Evolutionary conservation across 2,797 vertebrate genomes (phyloP), one percentile per base, ranked within the genome.

Genomic region (Ptychobarbus kaznakovi): DNA sequence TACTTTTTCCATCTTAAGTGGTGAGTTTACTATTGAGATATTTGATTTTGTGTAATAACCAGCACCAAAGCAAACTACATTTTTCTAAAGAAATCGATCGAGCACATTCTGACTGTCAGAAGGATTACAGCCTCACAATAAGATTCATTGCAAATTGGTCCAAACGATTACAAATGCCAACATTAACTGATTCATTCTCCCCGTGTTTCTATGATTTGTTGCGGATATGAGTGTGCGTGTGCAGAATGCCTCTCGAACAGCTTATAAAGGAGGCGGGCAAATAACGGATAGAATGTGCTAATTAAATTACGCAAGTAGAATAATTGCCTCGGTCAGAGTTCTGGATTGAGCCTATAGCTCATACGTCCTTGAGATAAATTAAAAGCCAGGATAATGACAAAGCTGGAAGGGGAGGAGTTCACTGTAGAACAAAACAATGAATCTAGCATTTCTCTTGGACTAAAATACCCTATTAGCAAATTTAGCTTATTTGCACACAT

Each of bases 281-380:
- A 82, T 81, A 82, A 80, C 40, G 42, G 40, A 79, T 70, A 68
- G 75, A 70, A 82, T 69, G 88, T 89, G 88, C 92, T 91, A 91
- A 93, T 93, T 93, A 89, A 85, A 86, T 94, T 94, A 94, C 77
- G 79, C 90, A 93, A 93, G 88, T 83, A 88, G 91, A 93, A 92
- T 93, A 93, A 94, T 94, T 94, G 93, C 89, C 90, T 89, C 90
- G 86, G 92, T 93, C 93, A 91, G 82, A 28, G 88, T 87, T 89
- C 81, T 65, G 84, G 89, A 88, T 86, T 18, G 68, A 77, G 88
- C 86, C 89, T 83, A 78, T 82, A 86, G 91, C 89, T 88, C 89
- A 88, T 25, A 69, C 82, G 91, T 91, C 92, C 90, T 93, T 91
- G 90, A 88, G 90, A 88, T 90, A 89, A 91, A 92, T 92, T 85